Conservation (phyloP, 2,888 invertebrate genomes). For the Dioctria linearis region DNA sequence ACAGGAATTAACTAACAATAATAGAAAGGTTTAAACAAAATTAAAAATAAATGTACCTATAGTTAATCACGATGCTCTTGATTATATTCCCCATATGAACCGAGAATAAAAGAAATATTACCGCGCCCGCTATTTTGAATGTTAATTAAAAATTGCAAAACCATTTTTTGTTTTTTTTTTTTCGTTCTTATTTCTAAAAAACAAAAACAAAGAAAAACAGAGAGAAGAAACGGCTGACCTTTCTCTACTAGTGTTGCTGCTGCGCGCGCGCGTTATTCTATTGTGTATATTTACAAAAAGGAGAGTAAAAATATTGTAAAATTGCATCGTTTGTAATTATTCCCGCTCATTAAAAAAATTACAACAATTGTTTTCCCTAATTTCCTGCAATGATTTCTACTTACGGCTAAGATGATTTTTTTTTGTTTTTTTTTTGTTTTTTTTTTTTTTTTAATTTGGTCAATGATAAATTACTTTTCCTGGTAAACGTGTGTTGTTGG, state of each 20-base stretch:
- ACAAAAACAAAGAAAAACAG: conserved; percentile 18
- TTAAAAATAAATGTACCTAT: too few species aligned
- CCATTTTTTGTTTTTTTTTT: too few species aligned
- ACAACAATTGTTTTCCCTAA: conserved; percentile 44
- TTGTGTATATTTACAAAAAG: conserved; percentile 42
- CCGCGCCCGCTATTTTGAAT: too few species aligned
- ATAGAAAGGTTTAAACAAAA: too few species aligned
- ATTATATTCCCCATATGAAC: too few species aligned
- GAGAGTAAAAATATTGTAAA: conserved; percentile 48
- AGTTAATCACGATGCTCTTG: too few species aligned
- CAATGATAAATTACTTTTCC: conserved; percentile 50
- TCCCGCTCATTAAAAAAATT: conserved; percentile 16
- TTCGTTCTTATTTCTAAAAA: too few species aligned
- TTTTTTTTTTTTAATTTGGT: conserved; percentile 29
- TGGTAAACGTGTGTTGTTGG: conserved; percentile 34
- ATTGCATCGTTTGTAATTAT: conserved; percentile 40
- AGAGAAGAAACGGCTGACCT: conserved; percentile 14
- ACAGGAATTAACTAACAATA: too few species aligned
- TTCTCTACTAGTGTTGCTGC: background rate
- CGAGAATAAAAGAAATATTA: too few species aligned
- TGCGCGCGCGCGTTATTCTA: too few species aligned
- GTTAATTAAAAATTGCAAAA: too few species aligned
- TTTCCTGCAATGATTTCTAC: conserved; percentile 51
- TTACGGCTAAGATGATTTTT: conserved; percentile 39
- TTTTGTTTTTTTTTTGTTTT: too few species aligned